phyloP scores from a whole-genome alignment of 2,888 invertebrate species.

The Trichacis sp. region DNA sequence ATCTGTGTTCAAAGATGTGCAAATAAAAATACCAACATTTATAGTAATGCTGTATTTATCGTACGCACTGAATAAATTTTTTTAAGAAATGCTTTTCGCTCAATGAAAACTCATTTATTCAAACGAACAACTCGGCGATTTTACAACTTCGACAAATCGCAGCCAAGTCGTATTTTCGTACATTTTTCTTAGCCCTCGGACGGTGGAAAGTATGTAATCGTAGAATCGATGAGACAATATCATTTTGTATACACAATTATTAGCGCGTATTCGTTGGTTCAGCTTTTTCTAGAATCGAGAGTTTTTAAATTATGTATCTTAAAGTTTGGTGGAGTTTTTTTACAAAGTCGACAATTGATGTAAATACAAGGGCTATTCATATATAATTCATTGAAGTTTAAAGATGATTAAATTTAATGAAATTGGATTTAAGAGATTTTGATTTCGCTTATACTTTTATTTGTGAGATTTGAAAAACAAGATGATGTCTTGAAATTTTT shows the following conservation, averaged over 20 bases:
- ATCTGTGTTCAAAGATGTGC: conserved; percentile 31
- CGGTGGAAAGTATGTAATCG: not conserved
- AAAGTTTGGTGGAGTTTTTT: too few relatives aligned
- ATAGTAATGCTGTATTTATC: conserved; percentile 34
- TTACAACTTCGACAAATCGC: not conserved
- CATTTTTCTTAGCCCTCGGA: not conserved
- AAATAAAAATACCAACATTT: conserved; percentile 36
- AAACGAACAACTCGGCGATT: not conserved
- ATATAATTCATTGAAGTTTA: too few relatives aligned
- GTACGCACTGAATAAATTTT: conserved; percentile 25
- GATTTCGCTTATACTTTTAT: too few relatives aligned
- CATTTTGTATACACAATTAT: not conserved
- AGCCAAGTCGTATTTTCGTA: not conserved
- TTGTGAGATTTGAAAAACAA: too few relatives aligned
- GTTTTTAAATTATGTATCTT: not conserved
- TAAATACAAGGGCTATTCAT: too few relatives aligned
- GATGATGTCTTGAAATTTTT: too few relatives aligned
- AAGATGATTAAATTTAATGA: too few relatives aligned
- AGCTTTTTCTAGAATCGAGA: not conserved
- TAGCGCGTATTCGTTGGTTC: not conserved
- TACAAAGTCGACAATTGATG: not conserved
- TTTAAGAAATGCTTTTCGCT: conserved; percentile 6
- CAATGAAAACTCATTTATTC: conserved; percentile 1
- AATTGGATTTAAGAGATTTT: too few relatives aligned
- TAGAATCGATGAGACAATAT: not conserved